Evolutionary conservation across 2,797 vertebrate species (phyloP).

Genomic region (Mormyrus proboscirostris): DNA sequence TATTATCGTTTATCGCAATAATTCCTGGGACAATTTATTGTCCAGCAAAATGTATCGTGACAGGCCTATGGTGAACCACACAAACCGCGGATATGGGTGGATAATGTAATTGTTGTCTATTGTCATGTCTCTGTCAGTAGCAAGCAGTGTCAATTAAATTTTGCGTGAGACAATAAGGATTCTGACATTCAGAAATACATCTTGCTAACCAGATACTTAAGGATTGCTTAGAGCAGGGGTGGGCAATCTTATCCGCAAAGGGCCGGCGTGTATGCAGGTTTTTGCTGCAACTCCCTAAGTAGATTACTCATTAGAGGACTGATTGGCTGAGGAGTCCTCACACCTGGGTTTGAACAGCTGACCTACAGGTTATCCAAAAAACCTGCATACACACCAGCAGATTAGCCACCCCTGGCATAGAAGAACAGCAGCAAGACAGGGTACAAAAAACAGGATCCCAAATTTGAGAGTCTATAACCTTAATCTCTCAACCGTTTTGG

Average conservation of each 20-base stretch:
- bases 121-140: background rate
- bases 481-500: background rate
- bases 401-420: too few species aligned
- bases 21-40: too few species aligned
- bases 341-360: too few species aligned
- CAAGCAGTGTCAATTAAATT: background rate
- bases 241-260: too few species aligned
- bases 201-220: background rate
- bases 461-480: background rate
- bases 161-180: background rate
- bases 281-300: too few species aligned
- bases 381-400: too few species aligned
- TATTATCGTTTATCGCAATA: too few species aligned
- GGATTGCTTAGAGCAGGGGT: background rate
- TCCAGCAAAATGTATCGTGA: too few species aligned
- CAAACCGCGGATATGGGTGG: background rate
- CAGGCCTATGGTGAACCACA: background rate
- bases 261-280: too few species aligned
- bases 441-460: background rate
- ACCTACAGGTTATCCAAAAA: too few species aligned
- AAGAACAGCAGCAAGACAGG: background rate
- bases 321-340: too few species aligned
- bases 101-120: background rate
- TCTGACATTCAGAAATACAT: background rate
- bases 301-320: too few species aligned